Evolutionary conservation across 2,113 vertebrate species (phyloP), one percentile per base, ranked within the genome.

Genomic region (Lasiurus cinereus): DNA sequence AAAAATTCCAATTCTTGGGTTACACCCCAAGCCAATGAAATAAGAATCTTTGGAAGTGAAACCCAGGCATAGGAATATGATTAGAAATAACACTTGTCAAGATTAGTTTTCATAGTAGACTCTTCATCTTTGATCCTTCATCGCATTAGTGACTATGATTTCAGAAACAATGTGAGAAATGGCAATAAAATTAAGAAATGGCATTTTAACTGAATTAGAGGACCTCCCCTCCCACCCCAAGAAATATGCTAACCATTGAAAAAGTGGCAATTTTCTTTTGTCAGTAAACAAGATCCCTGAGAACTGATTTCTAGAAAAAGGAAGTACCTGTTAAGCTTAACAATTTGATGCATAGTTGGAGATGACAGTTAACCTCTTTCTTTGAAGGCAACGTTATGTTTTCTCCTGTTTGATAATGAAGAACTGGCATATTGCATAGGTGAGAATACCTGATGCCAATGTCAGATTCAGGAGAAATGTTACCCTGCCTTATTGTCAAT

Each of bases 131-230:
- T 70, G 85, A 88, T 18, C 11, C 8, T 80, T 64, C 62, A 48
- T 77, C 54, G 94, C 10, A 56, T 39, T 74, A 74, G 46, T 77
- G n/a, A 73, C 19, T 39, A 0, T 19, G 36, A 11, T 70, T 96
- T 85, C 18, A 74, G 48, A 91, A 15, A 72, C 66, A 48, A 91
- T 89, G 9, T 82, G 39, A 83, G 91, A 87, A 95, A 86, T 82
- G 46, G 5, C 21, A 88, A 88, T 9, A 56, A 84, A 92, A 66
- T 19, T 13, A 39, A 72, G 9, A 86, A n/a, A 73, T 85, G 39
- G 31, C 66, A 74, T 59, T 82, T 85, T 67, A 56, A 88, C 27
- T 85, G 67, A 5, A 18, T 76, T 73, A 22, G 76, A 72, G 19
- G 7, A 3, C 13, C 15, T 56, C 43, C 67, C 66, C 48, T 7